These are phyloP conservation scores for Podabrus alpinus DNA, from an alignment of 2,888 invertebrate genomes.

Conservation along the genomic window DNA sequence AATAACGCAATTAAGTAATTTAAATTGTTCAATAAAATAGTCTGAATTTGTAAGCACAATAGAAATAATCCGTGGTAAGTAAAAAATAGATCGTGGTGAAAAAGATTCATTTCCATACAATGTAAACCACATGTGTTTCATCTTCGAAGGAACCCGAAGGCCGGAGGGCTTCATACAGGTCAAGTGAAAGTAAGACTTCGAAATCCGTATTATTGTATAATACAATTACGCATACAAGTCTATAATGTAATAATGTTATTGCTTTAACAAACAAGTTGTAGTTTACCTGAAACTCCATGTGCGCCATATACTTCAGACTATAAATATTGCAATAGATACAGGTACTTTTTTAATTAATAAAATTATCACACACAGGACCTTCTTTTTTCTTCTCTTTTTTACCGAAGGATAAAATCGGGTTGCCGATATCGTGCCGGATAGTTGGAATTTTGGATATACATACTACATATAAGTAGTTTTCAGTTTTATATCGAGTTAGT, in stretches of 20 bases:
- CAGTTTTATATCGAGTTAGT: too few relatives aligned
- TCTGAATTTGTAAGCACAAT: conserved; percentile 15
- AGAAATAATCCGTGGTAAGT: conserved; percentile 13
- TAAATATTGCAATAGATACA: background rate
- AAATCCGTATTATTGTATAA: conserved; percentile 27
- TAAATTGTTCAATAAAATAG: conserved; percentile 7
- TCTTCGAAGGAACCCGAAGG: conserved; percentile 15
- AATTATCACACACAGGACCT: background rate
- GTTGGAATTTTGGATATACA: too few relatives aligned
- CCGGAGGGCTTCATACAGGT: conserved; percentile 22
- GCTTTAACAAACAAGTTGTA: background rate
- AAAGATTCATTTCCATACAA: conserved; percentile 24
- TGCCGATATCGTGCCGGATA: too few relatives aligned
- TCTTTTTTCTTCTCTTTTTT: background rate
- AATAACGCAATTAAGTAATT: conserved; percentile 10
- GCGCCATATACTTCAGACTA: background rate
- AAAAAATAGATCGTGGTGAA: conserved; percentile 2
- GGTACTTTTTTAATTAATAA: background rate
- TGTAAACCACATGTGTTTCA: conserved; percentile 21
- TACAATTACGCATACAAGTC: conserved; percentile 20
- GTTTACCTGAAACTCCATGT: background rate
- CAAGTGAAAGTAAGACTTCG: conserved; percentile 28
- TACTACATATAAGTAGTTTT: too few relatives aligned
- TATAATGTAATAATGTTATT: conserved; percentile 18
- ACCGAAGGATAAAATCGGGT: background rate